These are phyloP conservation scores for Myripristis jacobus DNA, from an alignment of 2,797 vertebrate genomes.

Conservation along the genomic window DNA sequence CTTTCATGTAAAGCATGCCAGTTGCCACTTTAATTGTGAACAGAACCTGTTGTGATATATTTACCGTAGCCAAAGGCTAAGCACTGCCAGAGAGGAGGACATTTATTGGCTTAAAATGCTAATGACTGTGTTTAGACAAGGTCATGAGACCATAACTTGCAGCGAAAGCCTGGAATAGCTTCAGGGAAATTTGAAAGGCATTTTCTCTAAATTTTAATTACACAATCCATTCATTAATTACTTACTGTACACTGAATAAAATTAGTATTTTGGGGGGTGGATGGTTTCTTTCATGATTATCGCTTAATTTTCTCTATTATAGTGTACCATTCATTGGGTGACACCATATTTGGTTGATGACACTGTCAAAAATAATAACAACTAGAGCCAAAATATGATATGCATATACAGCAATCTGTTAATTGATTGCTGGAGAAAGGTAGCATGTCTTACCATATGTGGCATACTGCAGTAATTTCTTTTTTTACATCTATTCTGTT, in stretches of 20 bases:
- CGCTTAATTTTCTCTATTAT: too few species aligned
- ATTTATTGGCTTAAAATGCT: not conserved
- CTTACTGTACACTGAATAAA: not conserved
- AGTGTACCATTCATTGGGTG: too few species aligned
- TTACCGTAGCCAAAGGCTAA: not conserved
- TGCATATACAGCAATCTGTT: not conserved
- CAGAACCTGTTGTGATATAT: constrained; percentile 5
- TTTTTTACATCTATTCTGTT: not conserved
- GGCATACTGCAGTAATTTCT: not conserved
- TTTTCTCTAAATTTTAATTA: not conserved
- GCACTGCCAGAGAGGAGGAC: not conserved
- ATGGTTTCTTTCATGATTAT: too few species aligned
- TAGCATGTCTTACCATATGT: constrained; percentile 1
- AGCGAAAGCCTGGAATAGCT: not conserved
- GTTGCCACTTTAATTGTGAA: not conserved
- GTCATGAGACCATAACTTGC: not conserved
- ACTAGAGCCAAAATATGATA: not conserved
- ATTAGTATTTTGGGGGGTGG: not conserved
- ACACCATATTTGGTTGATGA: too few species aligned
- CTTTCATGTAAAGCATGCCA: not conserved
- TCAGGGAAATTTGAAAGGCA: not conserved
- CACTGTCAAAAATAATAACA: not conserved
- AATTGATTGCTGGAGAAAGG: constrained; percentile 15
- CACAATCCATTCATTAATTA: not conserved
- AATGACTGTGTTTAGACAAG: not conserved